Evolutionary conservation across 2,797 vertebrate genomes (phyloP).

Genomic region (Lutjanus argentimaculatus): DNA sequence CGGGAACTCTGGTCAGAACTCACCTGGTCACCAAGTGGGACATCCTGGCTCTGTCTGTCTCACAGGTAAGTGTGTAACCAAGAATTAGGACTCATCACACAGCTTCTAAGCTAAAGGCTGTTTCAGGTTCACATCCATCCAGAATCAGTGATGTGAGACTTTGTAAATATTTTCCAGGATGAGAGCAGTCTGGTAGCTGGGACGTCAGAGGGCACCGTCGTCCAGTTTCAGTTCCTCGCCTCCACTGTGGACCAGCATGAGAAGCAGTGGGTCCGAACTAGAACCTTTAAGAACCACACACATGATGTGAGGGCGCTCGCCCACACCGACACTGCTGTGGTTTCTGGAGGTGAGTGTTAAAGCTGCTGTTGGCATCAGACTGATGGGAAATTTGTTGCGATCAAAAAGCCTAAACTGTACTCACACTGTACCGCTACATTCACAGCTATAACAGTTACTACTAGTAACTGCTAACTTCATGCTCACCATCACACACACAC

Average conservation of each 20-base stretch:
- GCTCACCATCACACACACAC: too few species aligned
- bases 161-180: constrained; percentile 73
- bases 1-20: constrained; percentile 88
- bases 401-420: too few species aligned
- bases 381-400: too few species aligned
- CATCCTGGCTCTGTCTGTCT: constrained; percentile 86
- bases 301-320: constrained; percentile 92
- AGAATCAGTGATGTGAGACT: not conserved
- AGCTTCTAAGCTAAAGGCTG: not conserved
- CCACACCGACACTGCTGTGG: constrained; percentile 88
- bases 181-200: constrained; percentile 94
- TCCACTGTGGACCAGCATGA: constrained; percentile 81
- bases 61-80: constrained; percentile 82
- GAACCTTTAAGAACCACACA: constrained; percentile 93
- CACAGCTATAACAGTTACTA: too few species aligned
- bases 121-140: not conserved
- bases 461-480: too few species aligned
- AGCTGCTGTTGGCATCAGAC: not conserved
- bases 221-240: constrained; percentile 92
- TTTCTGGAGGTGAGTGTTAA: constrained; percentile 91
- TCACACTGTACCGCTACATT: too few species aligned
- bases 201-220: constrained; percentile 90
- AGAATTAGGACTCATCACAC: not conserved
- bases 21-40: constrained; percentile 90
- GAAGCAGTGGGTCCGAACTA: constrained; percentile 91